phyloP scores from a whole-genome alignment of 2,888 invertebrate species.

The Epiblema foenella region DNA sequence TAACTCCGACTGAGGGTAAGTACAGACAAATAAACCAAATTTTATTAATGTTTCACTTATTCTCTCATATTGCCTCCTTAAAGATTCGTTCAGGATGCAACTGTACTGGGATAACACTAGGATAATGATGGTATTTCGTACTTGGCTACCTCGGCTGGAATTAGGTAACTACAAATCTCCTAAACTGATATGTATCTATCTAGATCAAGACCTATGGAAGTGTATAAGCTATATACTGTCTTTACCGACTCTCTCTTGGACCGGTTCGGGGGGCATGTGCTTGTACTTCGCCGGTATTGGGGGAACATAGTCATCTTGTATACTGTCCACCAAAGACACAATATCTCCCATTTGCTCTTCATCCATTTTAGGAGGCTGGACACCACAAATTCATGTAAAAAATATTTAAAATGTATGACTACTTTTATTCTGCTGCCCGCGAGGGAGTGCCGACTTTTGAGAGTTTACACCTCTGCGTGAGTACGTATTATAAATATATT shows the following conservation, averaged over 20 bases:
- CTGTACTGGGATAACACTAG: too few relatives aligned
- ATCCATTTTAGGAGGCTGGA: slow-evolving; percentile 57
- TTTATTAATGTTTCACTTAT: too few relatives aligned
- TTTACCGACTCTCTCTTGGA: slow-evolving; percentile 64
- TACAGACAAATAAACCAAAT: too few relatives aligned
- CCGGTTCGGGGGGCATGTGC: slow-evolving; percentile 57
- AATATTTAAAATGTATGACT: not conserved
- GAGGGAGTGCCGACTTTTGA: not conserved
- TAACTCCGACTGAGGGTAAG: too few relatives aligned
- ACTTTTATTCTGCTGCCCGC: not conserved
- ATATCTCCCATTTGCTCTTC: slow-evolving; percentile 80
- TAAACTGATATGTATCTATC: too few relatives aligned
- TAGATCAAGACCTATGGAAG: not conserved
- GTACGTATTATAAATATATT: too few relatives aligned
- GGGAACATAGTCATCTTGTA: slow-evolving; percentile 77
- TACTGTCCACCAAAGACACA: slow-evolving; percentile 76
- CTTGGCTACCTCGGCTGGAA: too few relatives aligned
- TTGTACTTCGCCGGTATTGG: slow-evolving; percentile 72
- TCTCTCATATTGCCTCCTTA: too few relatives aligned
- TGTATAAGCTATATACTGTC: not conserved
- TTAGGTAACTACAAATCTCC: too few relatives aligned
- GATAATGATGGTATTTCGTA: too few relatives aligned
- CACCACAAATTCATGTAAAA: slow-evolving; percentile 14
- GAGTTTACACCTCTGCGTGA: too few relatives aligned
- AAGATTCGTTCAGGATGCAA: too few relatives aligned